Evolutionary conservation across 2,888 invertebrate species (phyloP), one percentile per base, ranked within the genome.

Genomic region (Drosophila nigricruria): DNA sequence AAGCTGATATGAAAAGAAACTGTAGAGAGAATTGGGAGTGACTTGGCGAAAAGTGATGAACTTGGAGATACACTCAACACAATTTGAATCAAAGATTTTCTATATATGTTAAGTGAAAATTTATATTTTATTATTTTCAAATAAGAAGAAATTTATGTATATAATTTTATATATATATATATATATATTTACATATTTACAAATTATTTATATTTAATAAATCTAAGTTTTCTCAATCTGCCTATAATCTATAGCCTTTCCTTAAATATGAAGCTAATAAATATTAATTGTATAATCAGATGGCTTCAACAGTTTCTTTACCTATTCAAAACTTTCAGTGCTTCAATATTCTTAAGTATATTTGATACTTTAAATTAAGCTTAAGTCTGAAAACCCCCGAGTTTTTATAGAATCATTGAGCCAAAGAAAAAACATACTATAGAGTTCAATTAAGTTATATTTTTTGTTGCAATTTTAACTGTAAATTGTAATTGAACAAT

Each of bases 401-500:
- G 5, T 30, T 9, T 30, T 30, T 30, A 3, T 25, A 30, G 1
- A 30, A 30, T 30, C 8, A 9, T 1, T 30, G 3, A 9, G 30
- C 30, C 30, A 30, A 30, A 10, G 9, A 9, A 30, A 27, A 5
- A 3, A 27, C 6, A 27, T 14, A 53, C 36, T 27, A 53, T 9
- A 20, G 6, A 20, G 14, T 30, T 54, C 14, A 30, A 30, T 40
- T 25, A n/a, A 25, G 3, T 42, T 36, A 14, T 12, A 0, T 36
- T 20, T 23, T 27, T 57, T 27, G 8, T 27, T 57, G 36, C 8
- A 23, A 18, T 27, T 42, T 18, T 32, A 10, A 27, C 10, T 47
- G 45, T 6, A 62, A 62, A 67, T 57, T 47, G 18, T 8, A 27
- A 32, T n/a, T 34, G 23, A 43, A 43, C 3, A 23, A 57, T 49